Evolutionary conservation across 2,797 vertebrate genomes (phyloP), one percentile per base, ranked within the genome.

Genomic region (Lepilemur ruficaudatus): DNA sequence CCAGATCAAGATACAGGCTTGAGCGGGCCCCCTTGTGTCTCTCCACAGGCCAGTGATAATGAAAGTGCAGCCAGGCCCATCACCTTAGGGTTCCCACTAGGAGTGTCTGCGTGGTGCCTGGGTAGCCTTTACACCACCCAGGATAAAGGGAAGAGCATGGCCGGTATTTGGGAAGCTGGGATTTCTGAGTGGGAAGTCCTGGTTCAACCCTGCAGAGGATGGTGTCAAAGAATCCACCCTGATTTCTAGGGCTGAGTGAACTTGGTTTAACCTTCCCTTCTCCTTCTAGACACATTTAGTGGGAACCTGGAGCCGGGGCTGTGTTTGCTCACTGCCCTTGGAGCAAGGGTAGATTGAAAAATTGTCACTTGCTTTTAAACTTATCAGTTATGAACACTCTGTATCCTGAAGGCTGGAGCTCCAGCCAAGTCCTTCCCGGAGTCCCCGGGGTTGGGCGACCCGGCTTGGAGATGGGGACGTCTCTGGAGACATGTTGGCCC

Each of bases 301-400:
- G 72, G 70, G 78, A 92, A 91, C 75, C 79, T 69, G 83, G 83
- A 86, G 83, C 94, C 3, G 0, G 4, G 11, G 23, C 79, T 67
- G 78, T 94, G 75, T 92, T 95, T 90, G 84, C 67, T 92, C 75
- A 72, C 20, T 97, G 96, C 50, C 93, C 95, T 97, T 97, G 94
- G 88, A 97, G 88, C 67, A 81, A 97, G 95, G 89, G 87, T 95
- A 41, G 86, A 55, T 70, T 94, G 94, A 94, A 96, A 97, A 96
- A 94, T 94, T 94, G 72, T 93, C 97, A 75, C 93, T 97, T 90
- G 96, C 97, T 97, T 97, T 98, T 96, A 96, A 95, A 91, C 96
- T 94, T 96, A 97, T 96, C 92, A 46, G 93, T 95, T 69, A 32
- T 90, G 91, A 95, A 80, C 93, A 80, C 52, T n/a, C 25, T 92